Percentiles rank a stretch among this genome's conserved stretches.
These are phyloP conservation scores for Stylophora pistillata DNA, from an alignment of 64 coral and sea anemone species.

Conservation along the genomic window DNA sequence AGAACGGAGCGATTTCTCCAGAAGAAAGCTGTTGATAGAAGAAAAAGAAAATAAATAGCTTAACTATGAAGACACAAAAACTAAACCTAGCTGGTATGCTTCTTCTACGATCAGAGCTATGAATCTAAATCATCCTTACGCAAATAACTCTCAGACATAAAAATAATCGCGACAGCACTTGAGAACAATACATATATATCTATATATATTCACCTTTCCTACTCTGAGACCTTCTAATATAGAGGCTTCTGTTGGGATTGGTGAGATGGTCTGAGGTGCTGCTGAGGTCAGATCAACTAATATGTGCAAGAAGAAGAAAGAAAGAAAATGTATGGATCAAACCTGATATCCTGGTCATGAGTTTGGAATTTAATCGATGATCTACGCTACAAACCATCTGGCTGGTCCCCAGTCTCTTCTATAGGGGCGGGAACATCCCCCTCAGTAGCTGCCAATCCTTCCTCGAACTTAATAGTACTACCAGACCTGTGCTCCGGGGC, in stretches of 20 bases:
- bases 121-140: neutral
- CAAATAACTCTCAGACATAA: too few relatives aligned
- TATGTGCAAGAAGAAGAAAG: neutral
- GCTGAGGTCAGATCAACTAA: neutral
- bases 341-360: neutral
- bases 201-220: conserved; percentile 32
- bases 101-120: neutral
- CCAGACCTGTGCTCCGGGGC: neutral
- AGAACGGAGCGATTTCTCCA: conserved; percentile 82
- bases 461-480: conserved; percentile 52
- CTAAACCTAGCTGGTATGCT: neutral
- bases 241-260: conserved; percentile 51
- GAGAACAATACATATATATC: neutral
- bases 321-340: too few relatives aligned
- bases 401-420: conserved; percentile 17
- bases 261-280: conserved; percentile 1
- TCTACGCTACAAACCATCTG: neutral
- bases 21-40: conserved; percentile 49
- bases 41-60: neutral
- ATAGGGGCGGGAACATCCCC: neutral
- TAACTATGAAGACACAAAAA: neutral
- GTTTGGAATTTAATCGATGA: neutral
- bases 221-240: conserved; percentile 48
- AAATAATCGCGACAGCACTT: neutral
- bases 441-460: conserved; percentile 32